These are phyloP conservation scores for Nemapogon koenigi DNA, from an alignment of 2,888 invertebrate species.

Conservation along the genomic window DNA sequence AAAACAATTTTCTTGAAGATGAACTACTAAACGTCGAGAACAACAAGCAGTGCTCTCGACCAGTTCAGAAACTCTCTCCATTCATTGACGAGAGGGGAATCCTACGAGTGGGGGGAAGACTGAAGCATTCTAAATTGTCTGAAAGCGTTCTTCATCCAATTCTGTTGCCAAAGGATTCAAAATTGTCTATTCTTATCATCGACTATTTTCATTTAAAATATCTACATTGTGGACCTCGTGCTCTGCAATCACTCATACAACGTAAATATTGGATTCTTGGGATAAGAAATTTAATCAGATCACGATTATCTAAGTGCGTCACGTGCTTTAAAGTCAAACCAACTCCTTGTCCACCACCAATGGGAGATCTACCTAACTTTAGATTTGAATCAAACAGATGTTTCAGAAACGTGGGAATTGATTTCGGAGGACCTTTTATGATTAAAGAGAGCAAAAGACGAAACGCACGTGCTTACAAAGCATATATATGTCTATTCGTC, in stretches of 20 bases:
- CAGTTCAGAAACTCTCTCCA: slow-evolving; percentile 4
- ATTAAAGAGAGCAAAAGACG: slow-evolving; percentile 10
- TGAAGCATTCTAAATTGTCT: slow-evolving; percentile 1
- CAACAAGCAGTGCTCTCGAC: neutral
- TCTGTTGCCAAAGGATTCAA: slow-evolving; percentile 2
- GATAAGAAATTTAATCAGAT: slow-evolving; percentile 2
- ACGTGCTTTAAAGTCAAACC: slow-evolving; percentile 9
- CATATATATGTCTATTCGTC: slow-evolving; percentile 14
- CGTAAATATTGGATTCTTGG: slow-evolving; percentile 9
- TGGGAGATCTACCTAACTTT: slow-evolving; percentile 14
- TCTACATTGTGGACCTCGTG: slow-evolving; percentile 9
- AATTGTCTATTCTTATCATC: neutral
- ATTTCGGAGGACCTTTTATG: slow-evolving; percentile 17
- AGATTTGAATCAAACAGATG: slow-evolving; percentile 10
- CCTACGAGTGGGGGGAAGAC: slow-evolving; percentile 8
- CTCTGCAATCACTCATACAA: slow-evolving; percentile 7
- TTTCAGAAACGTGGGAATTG: slow-evolving; percentile 15
- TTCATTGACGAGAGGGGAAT: neutral
- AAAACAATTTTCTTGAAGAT: neutral
- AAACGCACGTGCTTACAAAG: slow-evolving; percentile 10
- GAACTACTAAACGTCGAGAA: neutral
- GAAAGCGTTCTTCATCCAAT: slow-evolving; percentile 1
- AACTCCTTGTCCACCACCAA: slow-evolving; percentile 8
- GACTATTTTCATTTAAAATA: slow-evolving; percentile 8
- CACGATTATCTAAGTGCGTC: slow-evolving; percentile 9